Evolutionary conservation across 92 coral and sea anemone species (phyloP), one percentile per base, ranked within the genome.

Genomic region (Umimayanthus chanpuru): DNA sequence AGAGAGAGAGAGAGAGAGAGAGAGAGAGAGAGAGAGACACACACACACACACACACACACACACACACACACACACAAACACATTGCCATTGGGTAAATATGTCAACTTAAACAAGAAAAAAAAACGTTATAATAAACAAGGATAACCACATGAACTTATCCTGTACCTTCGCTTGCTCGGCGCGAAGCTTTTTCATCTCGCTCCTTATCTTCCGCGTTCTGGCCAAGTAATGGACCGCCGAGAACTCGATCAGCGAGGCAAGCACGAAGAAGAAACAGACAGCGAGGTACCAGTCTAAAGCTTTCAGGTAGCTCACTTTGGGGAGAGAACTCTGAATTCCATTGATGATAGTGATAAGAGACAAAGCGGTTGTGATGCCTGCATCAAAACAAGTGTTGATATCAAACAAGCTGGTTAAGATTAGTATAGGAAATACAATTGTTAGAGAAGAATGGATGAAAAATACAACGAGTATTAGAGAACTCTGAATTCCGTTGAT

Each of bases 161-260:
- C 9, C 8, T 39, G 9, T 36, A 75, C 79, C 79, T 75, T 75
- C 16, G 21, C 55, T 75, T 75, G 53, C 4, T 40, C 10, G 4
- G 79, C 79, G 15, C 11, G 21, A 1, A 75, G 47, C 2, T 38
- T 10, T 7, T 76, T 41, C 53, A 40, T 15, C 32, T 76, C 80
- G 28, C 16, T 38, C 28, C 32, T 38, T 16, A 40, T 8, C 53
- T 40, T 76, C 14, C 80, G n/a, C 18, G 49, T 76, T 44, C 49
- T 76, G 47, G 21, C 53, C 80, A 76, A 14, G 10, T 76, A 76
- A 41, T 76, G 80, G 26, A 76, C 80, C 11, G 80, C 80, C 3
- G 80, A 76, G 28, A 76, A 76, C 80, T 76, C 80, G 80, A 76
- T 39, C 26, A 76, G 80, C n/a, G 80, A 76, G 4, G 80, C 80